Evolutionary conservation across 1,140 invertebrate genomes (phyloP).

Genomic region (Pachyrhynchus sulphureomaculatus): DNA sequence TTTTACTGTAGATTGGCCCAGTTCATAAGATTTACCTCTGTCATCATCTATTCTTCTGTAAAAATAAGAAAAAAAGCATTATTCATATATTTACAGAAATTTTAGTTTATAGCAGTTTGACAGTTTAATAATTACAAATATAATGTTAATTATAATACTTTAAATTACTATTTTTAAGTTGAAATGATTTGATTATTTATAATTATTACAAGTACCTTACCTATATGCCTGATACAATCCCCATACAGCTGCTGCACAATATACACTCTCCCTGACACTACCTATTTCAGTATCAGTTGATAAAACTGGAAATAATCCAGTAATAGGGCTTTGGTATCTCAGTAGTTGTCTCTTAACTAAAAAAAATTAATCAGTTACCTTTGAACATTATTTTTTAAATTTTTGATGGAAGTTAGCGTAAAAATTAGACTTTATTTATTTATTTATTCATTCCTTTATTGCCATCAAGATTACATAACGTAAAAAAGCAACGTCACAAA

Average conservation of each 20-base stretch:
- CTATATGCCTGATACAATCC: constrained; percentile 94
- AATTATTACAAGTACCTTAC: constrained; percentile 59
- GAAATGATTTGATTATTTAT: too few relatives aligned
- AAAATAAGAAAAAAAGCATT: constrained; percentile 1
- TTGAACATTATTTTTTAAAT: too few relatives aligned
- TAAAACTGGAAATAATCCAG: constrained; percentile 89
- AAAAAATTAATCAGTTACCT: constrained; percentile 44
- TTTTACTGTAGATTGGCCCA: constrained; percentile 97
- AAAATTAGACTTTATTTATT: too few relatives aligned
- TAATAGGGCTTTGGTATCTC: constrained; percentile 90
- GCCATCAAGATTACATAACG: too few relatives aligned
- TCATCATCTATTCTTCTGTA: constrained; percentile 94
- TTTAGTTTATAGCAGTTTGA: too few relatives aligned
- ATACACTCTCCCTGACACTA: constrained; percentile 93
- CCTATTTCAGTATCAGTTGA: constrained; percentile 78
- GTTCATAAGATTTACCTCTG: constrained; percentile 93
- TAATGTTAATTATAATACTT: too few relatives aligned
- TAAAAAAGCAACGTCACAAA: too few relatives aligned
- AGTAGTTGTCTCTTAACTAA: constrained; percentile 92
- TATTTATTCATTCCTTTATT: too few relatives aligned
- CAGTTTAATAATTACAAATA: too few relatives aligned
- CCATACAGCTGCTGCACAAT: constrained; percentile 95
- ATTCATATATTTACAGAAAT: too few relatives aligned
- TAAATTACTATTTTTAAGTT: too few relatives aligned
- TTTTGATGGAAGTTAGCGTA: too few relatives aligned